Evolutionary conservation across 2,113 vertebrate genomes (phyloP), one percentile per base, ranked within the genome.

Genomic region (Lates calcarifer): DNA sequence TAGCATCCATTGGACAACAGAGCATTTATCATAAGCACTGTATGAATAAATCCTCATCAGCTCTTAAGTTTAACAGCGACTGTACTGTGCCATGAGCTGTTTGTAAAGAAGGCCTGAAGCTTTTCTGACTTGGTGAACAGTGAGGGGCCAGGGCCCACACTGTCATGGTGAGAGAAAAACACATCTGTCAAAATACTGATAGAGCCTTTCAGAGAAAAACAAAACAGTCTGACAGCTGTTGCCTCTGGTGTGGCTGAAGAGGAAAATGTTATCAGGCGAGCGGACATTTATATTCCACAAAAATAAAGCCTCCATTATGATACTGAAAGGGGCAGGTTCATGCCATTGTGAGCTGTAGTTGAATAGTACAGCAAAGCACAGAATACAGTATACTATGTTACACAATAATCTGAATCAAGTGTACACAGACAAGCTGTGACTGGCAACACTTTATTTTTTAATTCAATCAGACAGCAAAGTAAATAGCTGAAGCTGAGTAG

Each of bases 141-240:
- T 35, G 35, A 73, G 83, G 56, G 83, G 63, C 22, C 58, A 1
- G 26, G 20, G 47, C 64, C 58, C 78, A 77, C 73, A 69, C 47
- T 18, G 77, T 69, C 81, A 41, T 22, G 66, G 72, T 57, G 60
- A 56, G 77, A 70, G 77, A 85, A 87, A 79, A 83, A 72, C 82
- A 79, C 91, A 89, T 91, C 91, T 92, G 89, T 92, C 76, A 85
- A 87, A 92, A 90, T 74, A 92, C 74, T 77, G 87, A 92, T 80
- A 35, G 55, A 77, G 35, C 18, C 29, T 35, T 69, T 63, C 53
- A 37, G 69, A 84, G 76, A 24, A 79, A 81, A 86, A 86, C 85
- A 87, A 5, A 9, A 75, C 76, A 47, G 71, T 41, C 65, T 62
- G 80, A 74, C 85, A 90, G 83, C 90, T 88, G 87, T 55, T 86